phyloP scores from a whole-genome alignment of 2,113 vertebrate genomes.

The Eurystomus gularis region DNA sequence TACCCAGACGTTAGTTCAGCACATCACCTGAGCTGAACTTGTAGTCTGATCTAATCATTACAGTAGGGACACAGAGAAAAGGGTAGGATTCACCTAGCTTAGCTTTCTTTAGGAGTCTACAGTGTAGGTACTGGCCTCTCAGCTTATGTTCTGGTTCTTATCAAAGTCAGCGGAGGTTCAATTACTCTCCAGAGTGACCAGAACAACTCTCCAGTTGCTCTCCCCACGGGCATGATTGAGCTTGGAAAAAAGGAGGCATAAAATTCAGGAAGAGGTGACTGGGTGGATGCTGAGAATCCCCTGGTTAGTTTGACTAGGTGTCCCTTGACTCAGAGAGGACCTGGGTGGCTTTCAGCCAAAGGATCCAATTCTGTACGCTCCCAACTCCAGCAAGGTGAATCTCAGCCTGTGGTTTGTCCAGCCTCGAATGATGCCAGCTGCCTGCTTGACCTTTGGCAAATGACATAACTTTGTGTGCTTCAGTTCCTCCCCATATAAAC shows the following conservation, averaged over 20 bases:
- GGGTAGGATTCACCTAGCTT: not conserved
- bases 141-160: not conserved
- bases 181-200: not conserved
- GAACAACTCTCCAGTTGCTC: not conserved
- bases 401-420: not conserved
- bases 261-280: not conserved
- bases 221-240: not conserved
- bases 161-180: not conserved
- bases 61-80: not conserved
- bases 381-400: not conserved
- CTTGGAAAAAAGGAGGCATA: not conserved
- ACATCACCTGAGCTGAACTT: not conserved
- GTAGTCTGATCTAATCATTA: not conserved
- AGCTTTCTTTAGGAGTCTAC: not conserved
- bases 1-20: not conserved
- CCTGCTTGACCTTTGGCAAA: not conserved
- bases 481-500: not conserved
- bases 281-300: not conserved
- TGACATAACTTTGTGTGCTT: not conserved
- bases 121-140: not conserved
- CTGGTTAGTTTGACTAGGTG: not conserved
- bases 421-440: rapidly evolving
- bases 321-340: not conserved
- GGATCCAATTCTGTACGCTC: not conserved
- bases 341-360: not conserved